Base-by-base conservation (phyloP, 2,888 invertebrate species). In the Drosophila borborema region DNA sequence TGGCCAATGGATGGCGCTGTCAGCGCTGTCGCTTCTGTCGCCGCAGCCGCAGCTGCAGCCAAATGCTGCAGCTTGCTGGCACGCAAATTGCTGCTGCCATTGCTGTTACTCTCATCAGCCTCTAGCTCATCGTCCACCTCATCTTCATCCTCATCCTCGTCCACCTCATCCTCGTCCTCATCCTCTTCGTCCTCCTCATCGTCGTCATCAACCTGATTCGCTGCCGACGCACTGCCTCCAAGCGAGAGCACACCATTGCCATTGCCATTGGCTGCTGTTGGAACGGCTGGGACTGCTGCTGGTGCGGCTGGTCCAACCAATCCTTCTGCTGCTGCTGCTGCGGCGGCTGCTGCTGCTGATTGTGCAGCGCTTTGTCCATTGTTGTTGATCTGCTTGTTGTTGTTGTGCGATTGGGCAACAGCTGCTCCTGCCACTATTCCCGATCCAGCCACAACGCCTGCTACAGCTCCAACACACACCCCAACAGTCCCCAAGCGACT, bases 71-170 rank as follows among this genome's bases (percentile, higher is more conserved):
- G 70, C 48, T 89, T 88, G 64, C 66, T 85, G 58, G 68, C 73
- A 41, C 74, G 80, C 72, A 82, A 74, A 67, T 84, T 89, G 72
- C 73, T 80, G 70, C 77, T 90, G 78, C 82, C 51, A 36, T 51
- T 89, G 69, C 78, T 81, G 77, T 83, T 89, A 60, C 91, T 90
- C 69, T 91, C 91, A 55, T 88, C 90, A 64, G 87, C 89, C 70
- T 83, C 90, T 60, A 87, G 80, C 71, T 86, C 89, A 58, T 86
- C 91, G 6, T 83, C 88, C 16, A 75, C 81, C 9, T 76, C 83
- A 9, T 77, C 90, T 20, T 81, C 80, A 2, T 86, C 89, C 0
- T 75, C 86, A 5, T 80, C 90, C 16, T 81, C 88, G 1, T 73
- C 81, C 0, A 73, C 81, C 0, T 71, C 77, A 0, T 84, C 82